Conservation (phyloP, 2,113 vertebrate species). For the Pithys albifrons region DNA sequence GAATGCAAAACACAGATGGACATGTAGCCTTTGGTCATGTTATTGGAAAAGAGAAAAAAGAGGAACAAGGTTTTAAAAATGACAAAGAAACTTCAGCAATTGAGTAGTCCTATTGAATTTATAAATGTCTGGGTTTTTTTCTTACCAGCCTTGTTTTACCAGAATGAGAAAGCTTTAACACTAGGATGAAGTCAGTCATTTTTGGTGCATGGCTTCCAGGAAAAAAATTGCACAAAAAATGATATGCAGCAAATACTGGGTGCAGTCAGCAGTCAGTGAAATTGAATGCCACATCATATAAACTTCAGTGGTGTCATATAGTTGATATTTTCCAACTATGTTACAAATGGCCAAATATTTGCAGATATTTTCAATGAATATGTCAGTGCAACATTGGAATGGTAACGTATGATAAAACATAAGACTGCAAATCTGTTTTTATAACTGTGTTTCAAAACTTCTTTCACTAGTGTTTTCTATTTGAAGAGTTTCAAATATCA, state of each 20-base stretch:
- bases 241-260: not conserved
- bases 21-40: not conserved
- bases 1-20: not conserved
- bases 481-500: not conserved
- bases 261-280: not conserved
- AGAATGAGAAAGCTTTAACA: not conserved
- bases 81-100: not conserved
- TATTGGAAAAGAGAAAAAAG: not conserved
- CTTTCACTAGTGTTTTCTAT: not conserved
- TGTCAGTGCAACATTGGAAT: not conserved
- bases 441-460: not conserved
- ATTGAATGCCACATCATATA: not conserved
- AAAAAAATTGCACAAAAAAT: not conserved
- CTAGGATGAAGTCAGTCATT: not conserved
- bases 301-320: not conserved
- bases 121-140: not conserved
- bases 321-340: not conserved
- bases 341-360: not conserved
- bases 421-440: not conserved
- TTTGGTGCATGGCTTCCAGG: not conserved
- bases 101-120: not conserved
- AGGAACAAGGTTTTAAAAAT: not conserved
- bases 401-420: not conserved
- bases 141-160: not conserved
- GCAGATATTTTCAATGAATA: not conserved